These are phyloP conservation scores for Reinhardtius hippoglossoides DNA, from an alignment of 2,113 vertebrate species.

Conservation along the genomic window DNA sequence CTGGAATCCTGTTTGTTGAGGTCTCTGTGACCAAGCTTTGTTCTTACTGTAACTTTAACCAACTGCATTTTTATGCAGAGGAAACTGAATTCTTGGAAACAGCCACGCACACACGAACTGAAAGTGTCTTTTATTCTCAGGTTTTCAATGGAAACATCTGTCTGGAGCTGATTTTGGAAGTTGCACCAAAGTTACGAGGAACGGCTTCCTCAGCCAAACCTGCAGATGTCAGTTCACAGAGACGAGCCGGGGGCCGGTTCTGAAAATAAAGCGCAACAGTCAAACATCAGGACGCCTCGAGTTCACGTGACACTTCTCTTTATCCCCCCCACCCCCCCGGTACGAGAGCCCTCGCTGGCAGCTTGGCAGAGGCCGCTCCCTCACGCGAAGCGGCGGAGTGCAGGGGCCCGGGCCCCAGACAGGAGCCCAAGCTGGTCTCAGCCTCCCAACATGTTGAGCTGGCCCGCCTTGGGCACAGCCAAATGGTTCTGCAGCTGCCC, in stretches of 20 bases:
- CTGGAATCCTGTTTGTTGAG: conserved; percentile 50
- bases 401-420: conserved; percentile 86
- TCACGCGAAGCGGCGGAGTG: conserved; percentile 85
- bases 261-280: conserved; percentile 38
- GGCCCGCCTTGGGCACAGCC: conserved; percentile 97
- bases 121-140: not conserved
- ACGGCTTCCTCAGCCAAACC: conserved; percentile 14
- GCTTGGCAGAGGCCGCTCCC: conserved; percentile 88
- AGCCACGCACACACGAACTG: not conserved
- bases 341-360: conserved; percentile 62
- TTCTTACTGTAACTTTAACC: not conserved
- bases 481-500: conserved; percentile 99
- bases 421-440: conserved; percentile 92
- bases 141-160: conserved; percentile 36
- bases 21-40: conserved; percentile 21
- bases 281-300: conserved; percentile 69
- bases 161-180: conserved; percentile 32
- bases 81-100: conserved; percentile 4
- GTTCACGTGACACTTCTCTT: conserved; percentile 41
- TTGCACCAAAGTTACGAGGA: conserved; percentile 17
- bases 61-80: not conserved
- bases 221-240: conserved; percentile 44
- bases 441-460: conserved; percentile 91
- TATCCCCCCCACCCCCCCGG: conserved; percentile 24
- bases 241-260: conserved; percentile 17